Base-by-base conservation (phyloP, 2,888 invertebrate species). In the Cheilosia pagana region DNA sequence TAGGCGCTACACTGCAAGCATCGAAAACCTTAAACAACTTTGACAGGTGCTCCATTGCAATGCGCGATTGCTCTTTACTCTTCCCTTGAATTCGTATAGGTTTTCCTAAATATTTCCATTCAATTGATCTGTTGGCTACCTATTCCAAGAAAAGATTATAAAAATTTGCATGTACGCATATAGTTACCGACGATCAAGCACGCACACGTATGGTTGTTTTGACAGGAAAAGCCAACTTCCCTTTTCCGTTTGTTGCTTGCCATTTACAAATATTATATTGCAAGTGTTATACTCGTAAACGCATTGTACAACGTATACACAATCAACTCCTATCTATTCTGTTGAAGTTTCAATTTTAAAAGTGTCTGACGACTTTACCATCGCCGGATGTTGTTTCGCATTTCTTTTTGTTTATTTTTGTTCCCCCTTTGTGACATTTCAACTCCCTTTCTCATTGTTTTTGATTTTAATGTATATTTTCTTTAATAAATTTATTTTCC, bases 201-300 rank as follows among this genome's bases (percentile, higher is more conserved):
- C 48, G 39, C 63, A 50, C 63, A 55, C 65, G 60, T 55, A 55
- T 55, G 55, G 1, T 63, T 68, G 19, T 65, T 25, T 65, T 45
- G 82, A 82, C 78, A 78, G 82, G 82, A 83, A 83, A 83, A 83
- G 52, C 60, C 72, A 78, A 83, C 78, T 83, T 83, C 82, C 82
- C 39, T 78, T 74, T 78, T 78, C 72, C 72, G 72, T 68, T 83
- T 68, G 39, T 45, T 71, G 72, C 68, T 83, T 74, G 74, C 78
- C 68, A 78, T 74, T 83, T 68, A 25, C 16, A n/a, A n/a, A n/a
- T n/a, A n/a, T n/a, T n/a, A n/a, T n/a, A 65, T 39, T 25, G 65
- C 59, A 81, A 74, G 16, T 48, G 28, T 48, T 55, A 60, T 60
- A 48, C n/a, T n/a, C n/a, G n/a, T n/a, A n/a, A n/a, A n/a, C 57